Percentiles rank a stretch among this genome's conserved stretches.
Conservation (phyloP, 2,797 vertebrate species). For the Urophycis tenuis region DNA sequence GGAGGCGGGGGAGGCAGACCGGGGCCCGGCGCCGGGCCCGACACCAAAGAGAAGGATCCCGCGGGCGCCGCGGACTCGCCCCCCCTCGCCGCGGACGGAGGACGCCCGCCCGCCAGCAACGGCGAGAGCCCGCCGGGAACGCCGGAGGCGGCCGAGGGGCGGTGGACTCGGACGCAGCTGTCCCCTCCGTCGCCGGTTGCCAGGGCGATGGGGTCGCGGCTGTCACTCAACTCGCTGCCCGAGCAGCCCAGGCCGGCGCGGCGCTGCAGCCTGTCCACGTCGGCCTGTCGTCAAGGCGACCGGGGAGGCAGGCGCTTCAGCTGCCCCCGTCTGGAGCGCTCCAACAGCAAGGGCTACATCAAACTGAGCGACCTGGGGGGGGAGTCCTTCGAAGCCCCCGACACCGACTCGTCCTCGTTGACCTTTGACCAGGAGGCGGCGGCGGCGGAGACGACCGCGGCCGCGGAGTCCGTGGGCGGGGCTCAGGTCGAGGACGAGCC, state of each 20-base stretch:
- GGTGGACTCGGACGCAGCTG: slow-evolving; percentile 52
- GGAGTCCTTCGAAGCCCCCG: slow-evolving; percentile 80
- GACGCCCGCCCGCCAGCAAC: slow-evolving; percentile 25
- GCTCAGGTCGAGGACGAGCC: slow-evolving; percentile 53
- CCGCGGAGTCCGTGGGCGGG: slow-evolving; percentile 30
- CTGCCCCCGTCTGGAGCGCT: slow-evolving; percentile 80
- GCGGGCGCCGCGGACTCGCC: slow-evolving; percentile 24
- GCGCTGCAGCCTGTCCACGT: slow-evolving; percentile 58
- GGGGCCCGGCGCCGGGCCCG: slow-evolving; percentile 13
- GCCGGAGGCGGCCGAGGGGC: slow-evolving; percentile 21
- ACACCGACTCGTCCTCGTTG: slow-evolving; percentile 58
- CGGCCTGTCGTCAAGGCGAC: slow-evolving; percentile 61
- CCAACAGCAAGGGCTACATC: slow-evolving; percentile 91
- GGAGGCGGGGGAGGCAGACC: no score
- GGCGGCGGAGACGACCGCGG: slow-evolving; percentile 19
- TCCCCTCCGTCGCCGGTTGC: slow-evolving; percentile 61
- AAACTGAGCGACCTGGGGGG: slow-evolving; percentile 79
- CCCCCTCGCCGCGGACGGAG: slow-evolving; percentile 33
- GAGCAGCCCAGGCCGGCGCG: slow-evolving; percentile 63
- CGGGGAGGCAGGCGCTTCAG: slow-evolving; percentile 68
- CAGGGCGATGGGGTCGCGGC: slow-evolving; percentile 62
- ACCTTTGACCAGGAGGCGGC: slow-evolving; percentile 55
- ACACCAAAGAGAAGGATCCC: slow-evolving; percentile 45
- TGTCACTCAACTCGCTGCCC: slow-evolving; percentile 68
- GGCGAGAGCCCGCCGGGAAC: no score